Base-by-base conservation (phyloP, 2,888 invertebrate genomes). In the Drosophila fungiperda region DNA sequence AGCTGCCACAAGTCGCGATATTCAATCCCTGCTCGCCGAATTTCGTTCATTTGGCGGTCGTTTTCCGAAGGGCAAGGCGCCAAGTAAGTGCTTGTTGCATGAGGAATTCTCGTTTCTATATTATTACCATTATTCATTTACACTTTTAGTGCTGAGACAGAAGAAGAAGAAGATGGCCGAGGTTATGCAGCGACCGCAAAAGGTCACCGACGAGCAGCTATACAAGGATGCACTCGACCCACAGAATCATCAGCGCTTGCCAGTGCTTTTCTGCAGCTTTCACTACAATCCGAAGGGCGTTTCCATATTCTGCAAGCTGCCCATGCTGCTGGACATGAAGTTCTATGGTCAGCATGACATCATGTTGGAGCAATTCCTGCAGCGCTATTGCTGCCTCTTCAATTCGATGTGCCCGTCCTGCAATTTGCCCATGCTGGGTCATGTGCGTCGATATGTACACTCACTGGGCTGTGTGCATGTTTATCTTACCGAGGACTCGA, bases 281-380 rank as follows among this genome's bases (percentile, higher is more conserved):
- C 91, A 92, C 55, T 92, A 89, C 61, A 93, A 92, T 80, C 92
- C 93, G 17, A 93, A 93, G 62, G 91, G 92, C 0, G 89, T 90
- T 1, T 92, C 93, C 2, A 92, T 93, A 0, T 93, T 93, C 78
- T 93, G 93, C 75, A 93, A 93, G 11, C 89, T 92, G 38, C 93
- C 93, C 9, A 92, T 92, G 29, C 71, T 93, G 50, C 70, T 93
- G 63, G 92, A 93, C 64, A 99, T 99, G 98, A 97, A 98, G 90
- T 97, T 98, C 94, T 99, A 99, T 93, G 98, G 98, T 0, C 95
- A 96, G 29, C 97, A 98, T 91, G 99, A 99, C 93, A 98, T 99
- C 83, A 97, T 99, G 1, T 94, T 99, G 52, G 99, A 99, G 40
- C 96, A 96, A 75, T 99, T 99, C 92, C 94, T 99, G 52, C 97